These are phyloP conservation scores for Cryptosula pallasiana DNA, from an alignment of 2,888 invertebrate species.

Conservation along the genomic window DNA sequence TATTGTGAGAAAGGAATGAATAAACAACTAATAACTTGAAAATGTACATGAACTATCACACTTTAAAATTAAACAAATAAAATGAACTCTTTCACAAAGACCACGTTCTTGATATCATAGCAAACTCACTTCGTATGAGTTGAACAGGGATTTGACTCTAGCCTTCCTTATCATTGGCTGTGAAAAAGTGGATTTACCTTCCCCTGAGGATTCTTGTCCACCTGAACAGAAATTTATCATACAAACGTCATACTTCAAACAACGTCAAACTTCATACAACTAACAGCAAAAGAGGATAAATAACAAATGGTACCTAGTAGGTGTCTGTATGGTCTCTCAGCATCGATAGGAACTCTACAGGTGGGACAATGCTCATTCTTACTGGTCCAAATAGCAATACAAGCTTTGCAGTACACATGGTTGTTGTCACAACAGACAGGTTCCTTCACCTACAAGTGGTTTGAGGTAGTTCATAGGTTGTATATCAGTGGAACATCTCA, in stretches of 20 bases:
- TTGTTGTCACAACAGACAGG: constrained; percentile 50
- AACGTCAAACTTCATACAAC: neutral
- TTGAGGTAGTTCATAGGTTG: neutral
- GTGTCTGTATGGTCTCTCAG: constrained; percentile 36
- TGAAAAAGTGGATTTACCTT: constrained; percentile 33
- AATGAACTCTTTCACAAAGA: too few species aligned
- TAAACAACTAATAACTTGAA: too few species aligned
- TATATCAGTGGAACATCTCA: too few species aligned
- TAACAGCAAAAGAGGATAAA: neutral
- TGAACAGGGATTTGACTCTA: constrained; percentile 43
- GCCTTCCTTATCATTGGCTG: constrained; percentile 41
- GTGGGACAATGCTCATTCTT: constrained; percentile 48
- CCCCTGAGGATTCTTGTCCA: constrained; percentile 39
- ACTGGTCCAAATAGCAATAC: constrained; percentile 48
- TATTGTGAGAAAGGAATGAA: too few species aligned
- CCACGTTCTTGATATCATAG: too few species aligned
- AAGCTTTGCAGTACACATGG: constrained; percentile 48
- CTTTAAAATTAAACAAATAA: too few species aligned
- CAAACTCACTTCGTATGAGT: constrained; percentile 43
- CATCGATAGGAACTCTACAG: constrained; percentile 41
- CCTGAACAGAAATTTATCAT: constrained; percentile 33
- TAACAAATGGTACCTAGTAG: constrained; percentile 30
- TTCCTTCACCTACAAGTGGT: constrained; percentile 45
- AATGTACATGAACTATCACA: too few species aligned
- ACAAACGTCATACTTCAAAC: neutral